Evolutionary conservation across 1,140 invertebrate species (phyloP).

Genomic region (Delia radicum): DNA sequence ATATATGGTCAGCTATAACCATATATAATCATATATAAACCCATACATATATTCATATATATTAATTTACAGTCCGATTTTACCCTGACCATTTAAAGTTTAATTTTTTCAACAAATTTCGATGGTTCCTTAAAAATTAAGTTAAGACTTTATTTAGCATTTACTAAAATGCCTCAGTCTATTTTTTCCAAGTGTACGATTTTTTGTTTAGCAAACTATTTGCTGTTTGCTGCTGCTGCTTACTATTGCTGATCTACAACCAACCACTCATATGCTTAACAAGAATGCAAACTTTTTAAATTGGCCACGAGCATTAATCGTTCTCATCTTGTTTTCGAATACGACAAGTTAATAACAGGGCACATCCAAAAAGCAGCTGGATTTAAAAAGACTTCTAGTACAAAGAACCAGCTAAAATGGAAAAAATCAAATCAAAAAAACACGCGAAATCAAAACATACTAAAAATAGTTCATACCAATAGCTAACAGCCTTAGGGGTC

Average conservation of each 20-base stretch:
- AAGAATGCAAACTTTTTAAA: conserved; percentile 26
- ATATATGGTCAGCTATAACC: no score
- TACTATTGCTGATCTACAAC: not conserved
- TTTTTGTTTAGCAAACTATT: not conserved
- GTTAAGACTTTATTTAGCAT: no score
- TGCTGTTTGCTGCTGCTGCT: no score
- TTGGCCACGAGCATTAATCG: conserved; percentile 34
- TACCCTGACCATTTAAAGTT: no score
- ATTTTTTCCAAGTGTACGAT: not conserved
- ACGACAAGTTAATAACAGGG: conserved; percentile 34
- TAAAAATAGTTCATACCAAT: conserved; percentile 1
- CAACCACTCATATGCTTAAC: conserved; percentile 16
- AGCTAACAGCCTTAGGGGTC: not conserved
- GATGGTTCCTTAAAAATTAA: no score
- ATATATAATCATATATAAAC: no score
- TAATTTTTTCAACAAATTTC: no score
- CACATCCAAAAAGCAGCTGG: conserved; percentile 25
- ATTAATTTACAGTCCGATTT: no score
- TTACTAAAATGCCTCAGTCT: no score
- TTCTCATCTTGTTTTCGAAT: conserved; percentile 33
- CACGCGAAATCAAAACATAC: conserved; percentile 14
- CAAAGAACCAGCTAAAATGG: conserved; percentile 10
- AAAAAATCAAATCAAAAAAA: conserved; percentile 7
- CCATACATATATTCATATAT: no score
- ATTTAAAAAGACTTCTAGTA: conserved; percentile 13